Conservation (phyloP, 64 coral and sea anemone species). For the Montipora sp. region DNA sequence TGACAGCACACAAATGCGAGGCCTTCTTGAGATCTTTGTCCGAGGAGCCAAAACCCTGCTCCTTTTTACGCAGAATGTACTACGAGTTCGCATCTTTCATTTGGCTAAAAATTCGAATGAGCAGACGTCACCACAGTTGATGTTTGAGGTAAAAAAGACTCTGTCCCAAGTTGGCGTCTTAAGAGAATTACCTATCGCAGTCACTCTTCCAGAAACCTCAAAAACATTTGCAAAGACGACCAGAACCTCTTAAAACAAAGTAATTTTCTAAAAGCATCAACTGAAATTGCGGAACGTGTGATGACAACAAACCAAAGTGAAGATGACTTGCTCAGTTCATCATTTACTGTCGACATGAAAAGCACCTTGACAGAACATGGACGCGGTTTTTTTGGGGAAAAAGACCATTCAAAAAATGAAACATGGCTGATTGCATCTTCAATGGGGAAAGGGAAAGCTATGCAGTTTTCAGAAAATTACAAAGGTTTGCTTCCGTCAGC, state of each 20-base stretch:
- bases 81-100: slow-evolving; percentile 53
- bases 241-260: slow-evolving; percentile 66
- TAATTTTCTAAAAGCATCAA: slow-evolving; percentile 78
- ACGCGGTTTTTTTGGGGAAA: not conserved
- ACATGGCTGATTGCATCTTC: slow-evolving; percentile 73
- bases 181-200: slow-evolving; percentile 13
- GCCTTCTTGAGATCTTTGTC: slow-evolving; percentile 61
- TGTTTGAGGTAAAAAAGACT: slow-evolving; percentile 70
- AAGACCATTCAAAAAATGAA: not conserved
- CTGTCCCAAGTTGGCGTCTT: not conserved
- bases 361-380: not conserved
- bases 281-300: not conserved
- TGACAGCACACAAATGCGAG: slow-evolving; percentile 54
- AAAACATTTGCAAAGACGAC: slow-evolving; percentile 22
- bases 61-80: slow-evolving; percentile 85
- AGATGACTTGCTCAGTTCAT: not conserved
- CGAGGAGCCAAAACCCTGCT: slow-evolving; percentile 68
- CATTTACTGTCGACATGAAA: not conserved
- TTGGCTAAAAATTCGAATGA: slow-evolving; percentile 31
- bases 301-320: not conserved
- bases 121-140: slow-evolving; percentile 30
- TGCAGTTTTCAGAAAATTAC: slow-evolving; percentile 42
- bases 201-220: slow-evolving; percentile 43
- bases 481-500: slow-evolving; percentile 66
- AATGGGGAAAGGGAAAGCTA: slow-evolving; percentile 47